These are phyloP conservation scores for Myopa tessellatipennis DNA, from an alignment of 2,888 invertebrate species.

Conservation along the genomic window DNA sequence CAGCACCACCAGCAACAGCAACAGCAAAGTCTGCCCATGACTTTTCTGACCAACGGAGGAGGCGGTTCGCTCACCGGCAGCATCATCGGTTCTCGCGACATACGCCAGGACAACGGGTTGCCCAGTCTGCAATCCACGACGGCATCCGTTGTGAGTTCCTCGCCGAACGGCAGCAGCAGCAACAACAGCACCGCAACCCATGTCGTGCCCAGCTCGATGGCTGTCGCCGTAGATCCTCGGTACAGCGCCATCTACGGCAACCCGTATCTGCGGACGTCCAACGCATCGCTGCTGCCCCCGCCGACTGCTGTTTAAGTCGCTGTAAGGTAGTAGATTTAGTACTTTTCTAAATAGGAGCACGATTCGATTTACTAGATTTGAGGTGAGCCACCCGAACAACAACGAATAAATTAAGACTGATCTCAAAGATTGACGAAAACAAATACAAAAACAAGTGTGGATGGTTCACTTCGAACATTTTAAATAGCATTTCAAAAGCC, in stretches of 20 bases:
- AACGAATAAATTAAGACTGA: slow-evolving; percentile 52
- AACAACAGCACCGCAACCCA: slow-evolving; percentile 66
- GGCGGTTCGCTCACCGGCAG: slow-evolving; percentile 65
- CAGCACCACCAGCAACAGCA: slow-evolving; percentile 54
- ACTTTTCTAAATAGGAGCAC: neutral
- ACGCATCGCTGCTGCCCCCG: slow-evolving; percentile 71
- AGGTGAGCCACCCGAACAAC: neutral
- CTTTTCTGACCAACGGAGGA: slow-evolving; percentile 59
- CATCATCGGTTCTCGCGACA: slow-evolving; percentile 65
- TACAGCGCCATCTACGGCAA: slow-evolving; percentile 92
- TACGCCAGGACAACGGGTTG: slow-evolving; percentile 67
- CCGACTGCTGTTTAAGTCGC: slow-evolving; percentile 70
- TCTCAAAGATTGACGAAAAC: slow-evolving; percentile 50
- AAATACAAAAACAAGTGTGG: neutral
- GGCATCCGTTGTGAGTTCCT: slow-evolving; percentile 67
- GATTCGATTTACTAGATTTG: neutral
- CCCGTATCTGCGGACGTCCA: slow-evolving; percentile 82
- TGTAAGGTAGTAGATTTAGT: neutral
- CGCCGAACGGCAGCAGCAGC: slow-evolving; percentile 67
- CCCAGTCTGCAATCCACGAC: slow-evolving; percentile 66
- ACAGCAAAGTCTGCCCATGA: slow-evolving; percentile 63
- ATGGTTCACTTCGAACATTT: too few species aligned
- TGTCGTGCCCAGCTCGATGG: slow-evolving; percentile 56
- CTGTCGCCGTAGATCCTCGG: slow-evolving; percentile 78
- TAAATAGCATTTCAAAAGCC: too few species aligned